Evolutionary conservation across 2,113 vertebrate genomes (phyloP), one percentile per base, ranked within the genome.

Genomic region (Bucco capensis): DNA sequence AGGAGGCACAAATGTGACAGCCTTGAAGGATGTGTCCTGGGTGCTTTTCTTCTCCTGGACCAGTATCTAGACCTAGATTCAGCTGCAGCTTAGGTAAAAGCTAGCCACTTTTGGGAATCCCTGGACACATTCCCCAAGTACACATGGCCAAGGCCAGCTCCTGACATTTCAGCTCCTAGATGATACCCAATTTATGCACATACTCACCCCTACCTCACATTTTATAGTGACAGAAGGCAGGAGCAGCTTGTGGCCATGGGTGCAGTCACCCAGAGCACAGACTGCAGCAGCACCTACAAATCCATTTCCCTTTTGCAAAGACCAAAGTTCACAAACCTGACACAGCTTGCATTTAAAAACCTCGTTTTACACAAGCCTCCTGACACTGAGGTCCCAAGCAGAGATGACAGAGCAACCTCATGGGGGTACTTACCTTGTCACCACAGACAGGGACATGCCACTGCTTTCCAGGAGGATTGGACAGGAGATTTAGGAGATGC

Each of bases 301-400:
- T 5, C 62, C 0, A 1, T 42, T 42, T 31, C 14, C 2, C 8
- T 72, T 75, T 11, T 22, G 28, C 11, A 8, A 35, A 22, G 12
- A 62, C 25, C 21, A 38, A 49, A 11, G 16, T 49, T 56, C 61
- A 54, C 42, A 44, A 42, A 56, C 56, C 56, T 5, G 31, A 17
- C 1, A 14, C 1, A 1, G 30, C 1, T 1, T 6, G 6, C 28
- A 22, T 33, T 30, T 38, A 8, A 27, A 15, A 33, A 25, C 11
- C 4, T 17, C 3, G 10, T 6, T 37, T 37, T 25, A 42, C 2
- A 0, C 30, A 23, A 42, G 9, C 7, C 27, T 17, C 2, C 31
- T 6, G 38, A 14, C 10, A 7, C 35, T 17, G 25, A 2, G 40
- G 40, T 37, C 38, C 40, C 19, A 11, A 1, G 3, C 46, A 27